Evolutionary conservation across 2,113 vertebrate genomes (phyloP), one percentile per base, ranked within the genome.

Genomic region (Columbina picui): DNA sequence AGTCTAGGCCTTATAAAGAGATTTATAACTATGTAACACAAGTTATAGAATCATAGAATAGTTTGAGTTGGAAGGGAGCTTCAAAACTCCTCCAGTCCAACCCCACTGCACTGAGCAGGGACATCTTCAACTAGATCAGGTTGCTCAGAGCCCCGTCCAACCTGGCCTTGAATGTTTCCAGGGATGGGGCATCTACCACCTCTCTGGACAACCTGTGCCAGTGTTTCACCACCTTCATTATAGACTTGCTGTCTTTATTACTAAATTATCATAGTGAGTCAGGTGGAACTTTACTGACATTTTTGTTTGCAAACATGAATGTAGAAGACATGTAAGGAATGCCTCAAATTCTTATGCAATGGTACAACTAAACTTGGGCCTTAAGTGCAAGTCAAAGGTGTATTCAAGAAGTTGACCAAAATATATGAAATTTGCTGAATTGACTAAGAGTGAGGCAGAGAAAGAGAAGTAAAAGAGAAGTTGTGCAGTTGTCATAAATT

Each of bases 1-100:
- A 16, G 13, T 57, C 10, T 69, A 39, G 49, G 21, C 36, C 2
- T 56, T 85, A 39, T 8, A 34, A 78, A 19, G 14, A 55, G 20
- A n/a, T 52, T 84, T 22, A 55, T 29, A 55, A 3, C 15, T 14
- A 1, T 3, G 10, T 60, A 49, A 56, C 10, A 0, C 32, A 39
- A 73, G 3, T 74, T 71, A 13, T 3, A 2, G 12, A 18, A 29
- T 39, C 43, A 45, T 45, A 45, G 43, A 45, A 45, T 45, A 45
- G 43, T 45, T 45, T 45, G 43, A 4, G 43, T 45, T 45, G 43
- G 43, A 45, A 45, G 43, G 18, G 43, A 8, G 18, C 43, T 45
- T 45, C 17, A 45, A 45, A 45, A 8, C 18, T 45, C 43, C 18
- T 45, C 43, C 19, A 45, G 43, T 45, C 17, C 43, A 45, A 45